Evolutionary conservation across 2,797 vertebrate genomes (phyloP).

Genomic region (Strix occidentalis): DNA sequence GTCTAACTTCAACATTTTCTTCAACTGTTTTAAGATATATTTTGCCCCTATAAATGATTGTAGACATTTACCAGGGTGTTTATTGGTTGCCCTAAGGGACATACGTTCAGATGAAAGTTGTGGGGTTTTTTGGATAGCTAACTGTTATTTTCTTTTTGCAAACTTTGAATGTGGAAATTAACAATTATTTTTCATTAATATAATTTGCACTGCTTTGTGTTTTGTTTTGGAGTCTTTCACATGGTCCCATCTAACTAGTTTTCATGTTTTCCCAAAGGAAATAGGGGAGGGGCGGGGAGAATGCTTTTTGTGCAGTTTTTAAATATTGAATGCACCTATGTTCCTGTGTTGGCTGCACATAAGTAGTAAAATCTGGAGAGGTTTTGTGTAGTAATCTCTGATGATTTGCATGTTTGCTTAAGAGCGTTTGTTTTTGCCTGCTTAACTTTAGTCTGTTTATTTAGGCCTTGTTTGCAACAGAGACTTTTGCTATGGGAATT

Average conservation of each 20-base stretch:
- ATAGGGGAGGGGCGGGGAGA: background rate
- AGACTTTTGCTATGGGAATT: slow-evolving; percentile 99
- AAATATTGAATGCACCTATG: accelerated
- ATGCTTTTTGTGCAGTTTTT: background rate
- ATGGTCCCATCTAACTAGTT: background rate
- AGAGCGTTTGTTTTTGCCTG: background rate
- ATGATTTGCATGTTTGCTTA: background rate
- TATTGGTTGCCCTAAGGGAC: background rate
- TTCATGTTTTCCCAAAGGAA: background rate
- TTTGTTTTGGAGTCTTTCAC: background rate
- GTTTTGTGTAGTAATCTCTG: background rate
- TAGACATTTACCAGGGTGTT: background rate
- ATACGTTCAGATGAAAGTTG: background rate
- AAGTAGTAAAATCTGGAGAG: background rate
- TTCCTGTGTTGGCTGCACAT: background rate
- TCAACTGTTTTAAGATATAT: background rate
- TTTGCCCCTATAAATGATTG: background rate
- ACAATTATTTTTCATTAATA: background rate
- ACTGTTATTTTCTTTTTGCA: background rate
- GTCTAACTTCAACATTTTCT: background rate
- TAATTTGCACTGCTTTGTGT: background rate
- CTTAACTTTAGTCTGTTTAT: slow-evolving; percentile 24
- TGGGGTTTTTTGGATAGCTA: background rate
- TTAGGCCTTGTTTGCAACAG: slow-evolving; percentile 96
- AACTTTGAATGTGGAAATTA: background rate